Evolutionary conservation across 2,797 vertebrate species (phyloP), one percentile per base, ranked within the genome.

Genomic region (Menidia menidia): DNA sequence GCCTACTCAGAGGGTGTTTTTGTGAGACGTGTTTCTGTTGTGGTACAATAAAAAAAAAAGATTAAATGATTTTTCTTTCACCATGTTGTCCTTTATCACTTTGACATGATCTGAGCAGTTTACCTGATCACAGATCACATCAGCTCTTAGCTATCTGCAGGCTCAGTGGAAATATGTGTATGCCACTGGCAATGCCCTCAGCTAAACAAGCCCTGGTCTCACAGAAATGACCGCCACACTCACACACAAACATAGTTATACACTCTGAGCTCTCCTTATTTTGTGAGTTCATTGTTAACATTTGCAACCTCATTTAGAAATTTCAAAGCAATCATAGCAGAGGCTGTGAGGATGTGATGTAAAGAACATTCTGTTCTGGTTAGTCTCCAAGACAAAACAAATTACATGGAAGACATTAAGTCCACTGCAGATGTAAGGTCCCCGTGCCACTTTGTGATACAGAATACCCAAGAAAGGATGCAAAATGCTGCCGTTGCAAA

Each of bases 101-200:
- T 51, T 47, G 53, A 64, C 62, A 65, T 70, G 56, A 80, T 78
- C 50, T 31, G 56, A 76, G 62, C 62, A 25, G 52, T 18, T 67
- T 25, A 62, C 58, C 47, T 57, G 67, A 39, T 68, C 54, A 78
- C 64, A 73, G 42, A 63, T 54, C 50, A 64, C 57, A 62, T 65
- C 71, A 55, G 31, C 25, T 30, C 33, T 56, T 41, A 66, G 52
- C 41, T 60, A 54, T 67, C 60, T 63, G 44, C 61, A 58, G 62
- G 48, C 56, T 68, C 69, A 68, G 61, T 6, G 39, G 56, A 54
- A 77, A 71, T 60, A 44, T 48, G 43, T 51, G 53, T 56, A 71
- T 47, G 80, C 82, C 76, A 47, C 60, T 58, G 72, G 78, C 71
- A 62, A 59, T 64, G 78, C 85, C 83, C 68, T 73, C 63, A 80